Evolutionary conservation across 2,797 vertebrate genomes (phyloP).

Genomic region (Podarcis lilfordi): DNA sequence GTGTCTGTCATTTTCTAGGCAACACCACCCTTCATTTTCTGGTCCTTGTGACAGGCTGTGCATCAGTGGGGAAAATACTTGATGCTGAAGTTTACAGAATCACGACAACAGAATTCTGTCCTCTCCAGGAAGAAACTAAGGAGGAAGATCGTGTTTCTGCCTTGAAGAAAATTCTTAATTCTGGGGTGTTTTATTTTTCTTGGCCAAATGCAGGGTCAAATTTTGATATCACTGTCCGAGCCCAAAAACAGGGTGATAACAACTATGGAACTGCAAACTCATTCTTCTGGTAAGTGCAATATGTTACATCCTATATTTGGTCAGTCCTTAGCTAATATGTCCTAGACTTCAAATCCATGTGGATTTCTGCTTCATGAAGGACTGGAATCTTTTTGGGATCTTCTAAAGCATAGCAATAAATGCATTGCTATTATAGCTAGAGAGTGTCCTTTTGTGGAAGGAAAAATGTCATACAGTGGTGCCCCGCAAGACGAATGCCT

Average conservation of each 20-base stretch:
- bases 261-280: slow-evolving; percentile 74
- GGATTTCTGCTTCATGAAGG: not conserved
- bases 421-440: not conserved
- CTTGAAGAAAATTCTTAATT: slow-evolving; percentile 80
- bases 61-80: slow-evolving; percentile 80
- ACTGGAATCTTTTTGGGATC: not conserved
- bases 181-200: slow-evolving; percentile 82
- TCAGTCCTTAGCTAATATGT: not conserved
- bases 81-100: slow-evolving; percentile 84
- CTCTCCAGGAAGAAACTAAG: slow-evolving; percentile 80
- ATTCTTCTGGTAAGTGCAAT: slow-evolving; percentile 82
- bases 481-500: no score
- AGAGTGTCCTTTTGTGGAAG: not conserved
- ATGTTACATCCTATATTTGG: slow-evolving; percentile 4
- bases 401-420: not conserved
- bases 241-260: slow-evolving; percentile 78
- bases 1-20: slow-evolving; percentile 72
- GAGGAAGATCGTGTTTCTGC: slow-evolving; percentile 78
- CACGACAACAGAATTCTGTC: slow-evolving; percentile 80
- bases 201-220: slow-evolving; percentile 78
- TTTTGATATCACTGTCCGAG: slow-evolving; percentile 81
- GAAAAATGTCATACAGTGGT: not conserved
- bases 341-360: not conserved
- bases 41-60: slow-evolving; percentile 83
- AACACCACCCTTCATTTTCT: slow-evolving; percentile 76